Conservation (phyloP, 2,888 invertebrate genomes). For the Heliconius erato region DNA sequence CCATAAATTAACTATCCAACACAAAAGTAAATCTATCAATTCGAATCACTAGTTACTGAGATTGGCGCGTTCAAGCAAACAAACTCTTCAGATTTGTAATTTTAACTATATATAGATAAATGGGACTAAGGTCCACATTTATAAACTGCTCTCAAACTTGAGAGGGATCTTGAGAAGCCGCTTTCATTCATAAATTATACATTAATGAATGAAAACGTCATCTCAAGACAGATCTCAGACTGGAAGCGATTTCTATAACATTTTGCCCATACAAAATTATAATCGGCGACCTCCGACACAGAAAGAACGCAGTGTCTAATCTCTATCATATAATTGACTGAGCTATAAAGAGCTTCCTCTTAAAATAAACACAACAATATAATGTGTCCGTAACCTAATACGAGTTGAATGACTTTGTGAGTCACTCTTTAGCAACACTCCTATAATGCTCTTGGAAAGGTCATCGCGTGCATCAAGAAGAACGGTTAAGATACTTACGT, state of each 20-base stretch:
- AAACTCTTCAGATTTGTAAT: too few relatives aligned
- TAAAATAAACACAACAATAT: slow-evolving; percentile 13
- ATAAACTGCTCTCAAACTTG: too few relatives aligned
- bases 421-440: slow-evolving; percentile 69
- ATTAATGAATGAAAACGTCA: too few relatives aligned
- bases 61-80: too few relatives aligned
- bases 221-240: too few relatives aligned
- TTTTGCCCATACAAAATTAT: neutral
- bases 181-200: too few relatives aligned
- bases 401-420: slow-evolving; percentile 79
- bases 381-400: slow-evolving; percentile 44
- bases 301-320: neutral
- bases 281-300: neutral
- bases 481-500: slow-evolving; percentile 31
- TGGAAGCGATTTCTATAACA: neutral
- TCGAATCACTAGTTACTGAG: too few relatives aligned
- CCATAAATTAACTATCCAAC: too few relatives aligned
- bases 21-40: too few relatives aligned
- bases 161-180: too few relatives aligned
- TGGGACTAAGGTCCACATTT: too few relatives aligned
- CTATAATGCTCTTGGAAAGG: slow-evolving; percentile 73
- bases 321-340: neutral
- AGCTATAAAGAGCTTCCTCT: neutral
- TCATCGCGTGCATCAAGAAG: slow-evolving; percentile 60
- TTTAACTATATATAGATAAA: too few relatives aligned